Percentiles rank a stretch among this genome's conserved stretches.
These are phyloP conservation scores for Channa maculata DNA, from an alignment of 2,113 vertebrate genomes.

Conservation along the genomic window DNA sequence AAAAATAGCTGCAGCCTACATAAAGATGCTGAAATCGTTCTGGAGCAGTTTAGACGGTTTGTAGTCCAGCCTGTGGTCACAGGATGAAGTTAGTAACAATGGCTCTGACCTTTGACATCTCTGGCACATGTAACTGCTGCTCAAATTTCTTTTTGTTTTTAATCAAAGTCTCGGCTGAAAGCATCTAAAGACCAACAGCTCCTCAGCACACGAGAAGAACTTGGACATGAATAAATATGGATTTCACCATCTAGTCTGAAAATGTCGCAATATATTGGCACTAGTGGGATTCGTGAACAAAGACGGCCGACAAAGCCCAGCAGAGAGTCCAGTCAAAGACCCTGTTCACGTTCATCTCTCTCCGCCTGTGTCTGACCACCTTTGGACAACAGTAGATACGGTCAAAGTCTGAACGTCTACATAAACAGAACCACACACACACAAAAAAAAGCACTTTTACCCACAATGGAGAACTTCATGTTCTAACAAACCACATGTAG, in stretches of 20 bases:
- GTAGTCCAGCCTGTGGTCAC: no score
- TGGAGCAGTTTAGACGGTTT: no score
- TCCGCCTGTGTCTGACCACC: neutral
- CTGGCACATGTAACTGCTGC: no score
- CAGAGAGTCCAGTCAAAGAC: neutral
- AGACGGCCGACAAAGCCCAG: neutral
- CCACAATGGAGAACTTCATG: neutral
- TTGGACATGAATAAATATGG: neutral
- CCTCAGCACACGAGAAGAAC: no score
- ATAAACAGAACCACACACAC: neutral
- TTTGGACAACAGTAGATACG: neutral
- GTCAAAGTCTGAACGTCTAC: neutral
- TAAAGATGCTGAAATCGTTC: no score
- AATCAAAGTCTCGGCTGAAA: no score
- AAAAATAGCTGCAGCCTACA: no score
- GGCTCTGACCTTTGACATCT: no score
- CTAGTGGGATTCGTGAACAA: neutral
- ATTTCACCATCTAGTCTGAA: neutral
- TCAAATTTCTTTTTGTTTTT: no score
- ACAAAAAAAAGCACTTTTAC: neutral
- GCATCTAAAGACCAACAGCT: no score
- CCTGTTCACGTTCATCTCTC: no score
- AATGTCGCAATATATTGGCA: neutral
- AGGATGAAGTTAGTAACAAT: no score
- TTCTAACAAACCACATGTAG: conserved; percentile 2